Evolutionary conservation across 2,888 invertebrate species (phyloP), one percentile per base, ranked within the genome.

Genomic region (Drosophila suboccidentalis): DNA sequence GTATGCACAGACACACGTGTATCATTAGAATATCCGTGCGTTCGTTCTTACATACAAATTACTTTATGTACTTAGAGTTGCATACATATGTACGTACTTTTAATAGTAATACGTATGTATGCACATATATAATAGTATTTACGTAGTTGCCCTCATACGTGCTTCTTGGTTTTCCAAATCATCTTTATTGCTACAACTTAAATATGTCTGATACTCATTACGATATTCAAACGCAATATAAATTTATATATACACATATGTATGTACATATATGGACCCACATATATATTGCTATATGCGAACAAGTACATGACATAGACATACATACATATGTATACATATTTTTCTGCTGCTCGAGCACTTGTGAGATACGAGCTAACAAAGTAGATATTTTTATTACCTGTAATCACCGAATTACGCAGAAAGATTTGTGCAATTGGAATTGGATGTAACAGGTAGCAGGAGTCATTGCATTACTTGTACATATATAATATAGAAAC

Each of bases 1-100:
- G 49, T 51, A 34, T 46, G 26, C 49, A 50, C 53, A 51, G 38
- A 47, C 26, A 53, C 57, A 65, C 51, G 57, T 64, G 57, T 68
- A 66, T 58, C 50, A 61, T 60, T 38, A 15, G 43, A n/a, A 22
- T 36, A 41, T 19, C 10, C 22, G n/a, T 19, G 5, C 22, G n/a
- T 29, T 26, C 29, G 29, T 17, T 13, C 29, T 43, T 55, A 43
- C 43, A 43, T 43, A 34, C 34, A 36, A 46, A 57, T 57, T 44
- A 57, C 34, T 34, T 55, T 26, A 57, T 57, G 26, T 57, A 46
- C 46, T 46, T 34, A 44, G 32, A 44, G 32, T 4, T 43, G 41
- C 15, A 34, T 41, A 53, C 41, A n/a, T 36, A 11, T n/a, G 15
- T 47, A n/a, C 32, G n/a, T 47, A n/a, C 19, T n/a, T 32, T 41